Evolutionary conservation across 2,797 vertebrate species (phyloP), one percentile per base, ranked within the genome.

Genomic region (Aselliscus stoliczkanus): DNA sequence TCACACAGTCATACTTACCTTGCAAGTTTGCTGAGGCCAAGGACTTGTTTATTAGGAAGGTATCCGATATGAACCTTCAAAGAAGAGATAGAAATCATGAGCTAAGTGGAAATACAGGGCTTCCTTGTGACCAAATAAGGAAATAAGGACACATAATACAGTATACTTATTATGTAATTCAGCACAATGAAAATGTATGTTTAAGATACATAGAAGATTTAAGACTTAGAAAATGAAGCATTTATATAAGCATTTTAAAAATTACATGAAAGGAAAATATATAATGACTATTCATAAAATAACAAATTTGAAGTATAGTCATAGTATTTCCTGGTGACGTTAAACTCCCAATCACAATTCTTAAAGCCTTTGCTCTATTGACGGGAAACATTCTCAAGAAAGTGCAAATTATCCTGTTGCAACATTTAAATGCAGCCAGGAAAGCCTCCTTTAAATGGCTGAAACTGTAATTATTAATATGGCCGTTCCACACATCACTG

Each of bases 21-120:
- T 42, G 99, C 99, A 84, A 99, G 99, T 97, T 99, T 99, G 98
- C 99, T 99, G 98, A 99, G 99, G 73, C 99, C 99, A 75, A 99
- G 99, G 5, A 99, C 99, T 98, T 99, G 99, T 98, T 99, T 99
- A 98, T 99, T 99, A 50, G 99, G 99, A 69, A 99, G 99, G 98
- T 99, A 99, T 47, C 99, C 99, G 13, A 99, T 99, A 97, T 99
- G 99, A n/a, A 99, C 99, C 99, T 99, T 97, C 87, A 69, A 14
- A 92, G 89, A 94, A 97, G 73, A 96, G 96, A 96, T 84, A 97
- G 18, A 97, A 94, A 69, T 42, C 56, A 79, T 94, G 72, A 98
- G 56, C 23, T 79, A 90, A 86, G 81, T 76, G 77, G 91, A 93
- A 90, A 8, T 0, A 91, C 1, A 6, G n/a, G 75, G 42, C 31